Evolutionary conservation across 92 coral and sea anemone species (phyloP), one percentile per base, ranked within the genome.

Genomic region (Nematostella vectensis): DNA sequence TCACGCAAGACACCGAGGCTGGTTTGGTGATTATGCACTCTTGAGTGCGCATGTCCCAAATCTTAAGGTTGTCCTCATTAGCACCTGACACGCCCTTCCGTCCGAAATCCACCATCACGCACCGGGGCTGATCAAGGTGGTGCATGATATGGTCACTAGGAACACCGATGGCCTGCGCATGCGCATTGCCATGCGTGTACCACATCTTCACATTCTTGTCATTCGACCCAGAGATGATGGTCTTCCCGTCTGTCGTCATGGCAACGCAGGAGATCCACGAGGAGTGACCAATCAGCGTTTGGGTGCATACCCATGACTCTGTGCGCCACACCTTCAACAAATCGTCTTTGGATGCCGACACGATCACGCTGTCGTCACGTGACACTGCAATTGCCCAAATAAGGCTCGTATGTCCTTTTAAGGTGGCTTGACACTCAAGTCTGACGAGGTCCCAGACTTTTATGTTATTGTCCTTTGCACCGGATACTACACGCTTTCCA

Each of bases 191-290:
- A 1, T 58, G 42, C 13, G 76, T 74, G 33, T 61, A 64, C 94
- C 94, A 83, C 27, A 83, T 78, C 56, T 83, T 83, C 21, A 79
- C 71, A 39, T 83, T 83, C 55, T 83, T 83, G 72, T 83, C 94
- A 22, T 83, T 83, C 22, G 94, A 83, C 1, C 83, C 94, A 10
- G 94, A 83, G 27, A 83, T 74, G 12, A 83, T 79, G 57, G 82
- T 75, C 31, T 64, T 58, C 64, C 87, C 61, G 30, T 83, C 72
- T 1, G 62, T 65, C 28, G 94, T 68, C 69, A 83, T 63, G 58
- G 94, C 72, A 60, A 83, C 74, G 17, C 83, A 79, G 1, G 94
- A 79, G 21, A 83, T 76, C 94, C 94, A 83, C 23, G 94, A 83
- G 12, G 94, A 84, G 55, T 84, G 94, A 24, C 94, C 94, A 23